Conservation (phyloP, 2,113 vertebrate genomes). For the Rhinopomastus cyanomelas region DNA sequence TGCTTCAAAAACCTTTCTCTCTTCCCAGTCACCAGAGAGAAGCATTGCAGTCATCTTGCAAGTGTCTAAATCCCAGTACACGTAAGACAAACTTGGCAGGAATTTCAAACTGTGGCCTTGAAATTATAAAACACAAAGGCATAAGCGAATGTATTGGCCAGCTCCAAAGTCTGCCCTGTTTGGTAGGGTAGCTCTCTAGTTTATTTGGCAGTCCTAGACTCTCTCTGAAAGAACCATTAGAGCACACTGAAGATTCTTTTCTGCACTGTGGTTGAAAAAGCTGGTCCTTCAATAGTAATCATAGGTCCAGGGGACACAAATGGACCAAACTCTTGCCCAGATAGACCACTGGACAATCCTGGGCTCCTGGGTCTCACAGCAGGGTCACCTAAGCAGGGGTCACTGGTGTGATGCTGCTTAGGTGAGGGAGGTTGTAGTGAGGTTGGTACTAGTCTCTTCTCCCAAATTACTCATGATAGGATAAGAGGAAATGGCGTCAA, state of each 20-base stretch:
- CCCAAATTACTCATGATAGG: no score
- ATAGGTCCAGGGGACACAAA: accelerated
- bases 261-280: neutral
- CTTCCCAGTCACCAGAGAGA: neutral
- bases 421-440: neutral
- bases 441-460: no score
- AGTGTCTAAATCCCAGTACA: neutral
- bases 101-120: neutral
- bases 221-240: neutral
- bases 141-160: neutral
- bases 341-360: neutral
- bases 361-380: neutral
- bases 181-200: neutral
- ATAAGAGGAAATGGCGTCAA: no score
- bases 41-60: neutral
- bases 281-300: accelerated
- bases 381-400: accelerated
- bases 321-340: neutral
- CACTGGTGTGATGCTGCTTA: neutral
- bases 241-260: neutral
- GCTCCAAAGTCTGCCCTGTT: neutral
- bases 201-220: neutral
- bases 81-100: neutral
- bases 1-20: neutral
- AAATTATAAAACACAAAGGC: neutral